Evolutionary conservation across 2,888 invertebrate genomes (phyloP).

Genomic region (Holacanthella duospinosa): DNA sequence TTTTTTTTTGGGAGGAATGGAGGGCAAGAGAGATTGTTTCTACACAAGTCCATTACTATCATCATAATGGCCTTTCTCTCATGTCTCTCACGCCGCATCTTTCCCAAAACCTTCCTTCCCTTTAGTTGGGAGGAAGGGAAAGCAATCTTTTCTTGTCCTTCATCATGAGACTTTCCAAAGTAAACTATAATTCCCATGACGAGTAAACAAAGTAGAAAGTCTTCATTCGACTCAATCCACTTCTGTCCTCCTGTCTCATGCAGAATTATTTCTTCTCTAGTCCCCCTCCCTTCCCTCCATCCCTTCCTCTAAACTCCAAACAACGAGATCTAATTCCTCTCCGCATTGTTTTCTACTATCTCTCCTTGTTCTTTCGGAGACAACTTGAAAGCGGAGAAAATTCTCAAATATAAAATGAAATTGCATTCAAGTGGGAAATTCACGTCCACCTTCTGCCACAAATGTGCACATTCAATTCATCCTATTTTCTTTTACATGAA

Average conservation of each 20-base stretch:
- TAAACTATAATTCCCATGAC: slow-evolving; percentile 1
- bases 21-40: not conserved
- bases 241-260: not conserved
- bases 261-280: not conserved
- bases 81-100: not conserved
- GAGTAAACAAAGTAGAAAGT: slow-evolving; percentile 1
- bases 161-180: not conserved
- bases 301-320: no score
- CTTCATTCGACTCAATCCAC: not conserved
- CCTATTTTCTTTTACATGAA: no score
- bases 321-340: no score
- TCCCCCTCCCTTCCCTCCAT: no score
- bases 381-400: no score
- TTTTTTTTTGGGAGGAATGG: no score
- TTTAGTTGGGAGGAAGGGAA: not conserved
- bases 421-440: no score
- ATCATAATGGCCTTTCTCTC: not conserved
- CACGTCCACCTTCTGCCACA: no score
- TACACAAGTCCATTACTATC: not conserved
- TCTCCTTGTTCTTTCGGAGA: no score
- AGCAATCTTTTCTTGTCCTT: not conserved
- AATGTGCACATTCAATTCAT: no score
- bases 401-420: no score
- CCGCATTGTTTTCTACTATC: no score
- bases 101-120: not conserved